These are phyloP conservation scores for Cydia amplana DNA, from an alignment of 1,140 invertebrate species.

Conservation along the genomic window DNA sequence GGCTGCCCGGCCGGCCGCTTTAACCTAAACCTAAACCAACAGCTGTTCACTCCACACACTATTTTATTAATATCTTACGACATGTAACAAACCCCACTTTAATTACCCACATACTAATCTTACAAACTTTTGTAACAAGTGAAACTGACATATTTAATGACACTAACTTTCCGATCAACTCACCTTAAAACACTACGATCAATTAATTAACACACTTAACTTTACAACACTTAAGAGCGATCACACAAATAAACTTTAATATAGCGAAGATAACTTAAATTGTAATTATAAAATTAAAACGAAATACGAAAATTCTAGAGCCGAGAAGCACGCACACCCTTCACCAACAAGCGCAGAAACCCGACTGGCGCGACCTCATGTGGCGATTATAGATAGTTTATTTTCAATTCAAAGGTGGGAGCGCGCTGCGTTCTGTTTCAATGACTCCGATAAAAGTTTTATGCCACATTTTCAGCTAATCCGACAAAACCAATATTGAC, in stretches of 20 bases:
- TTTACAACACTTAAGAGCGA: slow-evolving; percentile 46
- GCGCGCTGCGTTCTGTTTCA: slow-evolving; percentile 54
- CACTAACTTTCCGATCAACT: slow-evolving; percentile 56
- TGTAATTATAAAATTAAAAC: slow-evolving; percentile 40
- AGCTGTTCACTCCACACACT: background rate
- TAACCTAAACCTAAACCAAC: background rate
- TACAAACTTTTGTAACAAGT: background rate
- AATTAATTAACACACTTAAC: slow-evolving; percentile 52
- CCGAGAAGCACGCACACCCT: slow-evolving; percentile 61
- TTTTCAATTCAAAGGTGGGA: slow-evolving; percentile 18
- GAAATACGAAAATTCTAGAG: slow-evolving; percentile 63
- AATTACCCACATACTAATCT: background rate
- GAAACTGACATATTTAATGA: background rate
- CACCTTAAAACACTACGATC: slow-evolving; percentile 54
- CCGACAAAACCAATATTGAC: background rate
- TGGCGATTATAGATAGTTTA: slow-evolving; percentile 43
- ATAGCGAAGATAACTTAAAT: background rate
- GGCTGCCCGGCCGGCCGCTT: background rate
- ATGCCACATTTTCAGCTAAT: slow-evolving; percentile 46
- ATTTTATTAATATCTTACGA: background rate
- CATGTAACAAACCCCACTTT: background rate
- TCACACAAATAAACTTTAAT: slow-evolving; percentile 40
- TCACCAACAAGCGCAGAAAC: slow-evolving; percentile 74
- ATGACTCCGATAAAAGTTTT: slow-evolving; percentile 49
- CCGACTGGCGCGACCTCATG: slow-evolving; percentile 73